Percentiles rank a stretch among this genome's conserved stretches.
Evolutionary conservation across 2,113 vertebrate species (phyloP).

Genomic region (Chlamydotis undulata): DNA sequence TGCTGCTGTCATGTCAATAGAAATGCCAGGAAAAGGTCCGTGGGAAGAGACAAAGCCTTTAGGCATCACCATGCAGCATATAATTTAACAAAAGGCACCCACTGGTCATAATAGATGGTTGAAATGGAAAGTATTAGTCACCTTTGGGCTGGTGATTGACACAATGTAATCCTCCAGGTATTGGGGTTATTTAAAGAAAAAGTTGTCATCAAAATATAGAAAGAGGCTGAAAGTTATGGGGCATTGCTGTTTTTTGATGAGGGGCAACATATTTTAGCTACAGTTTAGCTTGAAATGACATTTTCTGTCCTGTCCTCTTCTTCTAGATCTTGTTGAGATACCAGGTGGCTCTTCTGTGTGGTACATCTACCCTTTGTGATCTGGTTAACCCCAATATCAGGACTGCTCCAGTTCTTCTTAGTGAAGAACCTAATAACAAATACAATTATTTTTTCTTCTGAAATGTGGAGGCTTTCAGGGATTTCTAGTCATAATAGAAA

Average conservation of each 20-base stretch:
- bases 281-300: background rate
- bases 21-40: background rate
- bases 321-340: background rate
- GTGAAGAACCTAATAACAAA: slow-evolving; percentile 20
- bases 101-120: background rate
- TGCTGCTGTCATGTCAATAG: background rate
- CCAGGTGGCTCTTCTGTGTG: background rate
- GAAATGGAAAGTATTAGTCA: slow-evolving; percentile 35
- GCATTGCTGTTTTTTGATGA: background rate
- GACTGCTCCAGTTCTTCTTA: slow-evolving; percentile 10
- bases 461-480: background rate
- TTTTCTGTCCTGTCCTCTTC: slow-evolving; percentile 29
- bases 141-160: background rate
- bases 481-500: background rate
- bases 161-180: background rate
- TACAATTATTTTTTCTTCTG: background rate
- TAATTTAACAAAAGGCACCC: background rate
- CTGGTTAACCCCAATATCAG: slow-evolving; percentile 40
- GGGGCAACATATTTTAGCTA: background rate
- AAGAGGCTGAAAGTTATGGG: background rate
- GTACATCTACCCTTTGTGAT: slow-evolving; percentile 31
- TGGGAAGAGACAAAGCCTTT: slow-evolving; percentile 24
- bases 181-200: background rate
- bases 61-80: background rate
- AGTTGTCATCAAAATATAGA: background rate